A percentile compares a stretch with the other conserved stretches of the same genome.
phyloP scores from a whole-genome alignment of 2,888 invertebrate species.

The Thereva unica region DNA sequence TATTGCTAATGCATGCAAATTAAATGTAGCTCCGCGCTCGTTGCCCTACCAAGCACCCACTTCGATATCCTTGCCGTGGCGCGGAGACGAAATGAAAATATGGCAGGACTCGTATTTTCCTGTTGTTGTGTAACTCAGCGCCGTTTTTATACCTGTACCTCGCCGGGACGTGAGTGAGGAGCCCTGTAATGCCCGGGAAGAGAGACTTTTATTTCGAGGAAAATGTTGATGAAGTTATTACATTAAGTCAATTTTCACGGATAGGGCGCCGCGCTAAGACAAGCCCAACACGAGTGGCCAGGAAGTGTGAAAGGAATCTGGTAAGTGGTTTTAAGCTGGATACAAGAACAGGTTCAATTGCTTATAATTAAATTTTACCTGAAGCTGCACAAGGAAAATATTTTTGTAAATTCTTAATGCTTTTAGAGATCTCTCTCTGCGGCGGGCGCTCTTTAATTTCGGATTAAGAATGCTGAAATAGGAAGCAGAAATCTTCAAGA shows the following conservation, averaged over 20 bases:
- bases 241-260: slow-evolving; percentile 39
- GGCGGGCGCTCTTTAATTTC: too few species aligned
- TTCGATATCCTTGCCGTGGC: not conserved
- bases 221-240: slow-evolving; percentile 43
- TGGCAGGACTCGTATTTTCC: slow-evolving; percentile 26
- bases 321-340: too few species aligned
- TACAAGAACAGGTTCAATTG: too few species aligned
- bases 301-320: too few species aligned
- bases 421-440: too few species aligned
- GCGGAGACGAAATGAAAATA: slow-evolving; percentile 19
- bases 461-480: too few species aligned
- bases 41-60: slow-evolving; percentile 10
- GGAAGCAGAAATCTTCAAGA: too few species aligned
- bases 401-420: too few species aligned
- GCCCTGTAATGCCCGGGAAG: slow-evolving; percentile 21
- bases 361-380: too few species aligned
- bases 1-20: slow-evolving; percentile 44
- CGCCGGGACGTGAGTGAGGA: slow-evolving; percentile 23
- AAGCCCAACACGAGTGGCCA: too few species aligned
- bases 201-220: slow-evolving; percentile 31
- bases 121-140: slow-evolving; percentile 6
- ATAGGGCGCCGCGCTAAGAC: not conserved
- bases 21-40: slow-evolving; percentile 40
- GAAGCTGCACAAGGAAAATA: too few species aligned
- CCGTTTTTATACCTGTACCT: slow-evolving; percentile 11